phyloP scores from a whole-genome alignment of 2,113 vertebrate genomes.

The Mustelus asterias region DNA sequence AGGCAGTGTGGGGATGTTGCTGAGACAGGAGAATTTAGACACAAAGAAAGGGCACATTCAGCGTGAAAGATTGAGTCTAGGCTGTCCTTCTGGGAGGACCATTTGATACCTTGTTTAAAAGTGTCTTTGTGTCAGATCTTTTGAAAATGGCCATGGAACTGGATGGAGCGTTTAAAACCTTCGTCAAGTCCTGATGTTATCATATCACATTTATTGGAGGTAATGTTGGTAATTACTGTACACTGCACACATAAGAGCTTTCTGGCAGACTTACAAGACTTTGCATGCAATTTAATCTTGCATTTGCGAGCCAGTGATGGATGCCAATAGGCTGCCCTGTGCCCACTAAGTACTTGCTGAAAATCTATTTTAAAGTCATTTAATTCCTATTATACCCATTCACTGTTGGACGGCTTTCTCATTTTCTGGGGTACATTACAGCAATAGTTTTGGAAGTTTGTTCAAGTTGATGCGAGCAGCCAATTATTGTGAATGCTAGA shows the following conservation, averaged over 20 bases:
- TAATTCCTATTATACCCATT: constrained; percentile 1
- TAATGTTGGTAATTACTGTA: constrained; percentile 58
- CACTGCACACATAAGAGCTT: constrained; percentile 46
- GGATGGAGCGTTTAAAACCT: constrained; percentile 56
- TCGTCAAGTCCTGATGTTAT: constrained; percentile 56
- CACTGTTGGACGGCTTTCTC: neutral
- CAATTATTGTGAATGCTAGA: neutral
- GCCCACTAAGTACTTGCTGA: constrained; percentile 42
- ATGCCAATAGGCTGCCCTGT: constrained; percentile 49
- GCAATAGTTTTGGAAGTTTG: neutral
- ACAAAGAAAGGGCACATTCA: neutral
- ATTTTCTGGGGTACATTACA: neutral
- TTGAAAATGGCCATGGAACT: constrained; percentile 46
- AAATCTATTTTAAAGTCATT: constrained; percentile 21
- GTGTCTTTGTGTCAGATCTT: neutral
- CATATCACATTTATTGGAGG: constrained; percentile 58
- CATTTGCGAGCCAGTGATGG: constrained; percentile 45
- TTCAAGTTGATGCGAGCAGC: neutral
- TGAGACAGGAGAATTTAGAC: neutral
- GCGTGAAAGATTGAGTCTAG: neutral
- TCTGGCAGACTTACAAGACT: constrained; percentile 46
- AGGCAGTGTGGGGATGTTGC: neutral
- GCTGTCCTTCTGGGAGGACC: neutral
- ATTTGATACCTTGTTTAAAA: constrained; percentile 8
- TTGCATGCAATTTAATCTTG: constrained; percentile 56